Conservation (phyloP, 2,888 invertebrate species). For the Acanthosoma haemorrhoidale region DNA sequence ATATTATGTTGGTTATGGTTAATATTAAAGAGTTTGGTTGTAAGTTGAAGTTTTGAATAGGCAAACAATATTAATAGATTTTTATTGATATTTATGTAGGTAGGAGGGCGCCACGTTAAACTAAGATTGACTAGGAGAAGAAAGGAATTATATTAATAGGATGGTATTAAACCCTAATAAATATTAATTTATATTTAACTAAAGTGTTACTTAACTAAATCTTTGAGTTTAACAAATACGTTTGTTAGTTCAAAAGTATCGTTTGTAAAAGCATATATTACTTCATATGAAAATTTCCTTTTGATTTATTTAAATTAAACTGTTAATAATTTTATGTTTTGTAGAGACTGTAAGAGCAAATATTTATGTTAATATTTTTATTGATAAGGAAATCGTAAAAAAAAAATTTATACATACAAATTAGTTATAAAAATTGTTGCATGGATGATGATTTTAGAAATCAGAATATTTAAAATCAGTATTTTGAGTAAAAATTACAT, state of each 20-base stretch:
- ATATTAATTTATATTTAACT: slow-evolving; percentile 5
- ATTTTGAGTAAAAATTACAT: background rate
- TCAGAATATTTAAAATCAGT: background rate
- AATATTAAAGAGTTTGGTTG: background rate
- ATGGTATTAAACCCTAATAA: slow-evolving; percentile 10
- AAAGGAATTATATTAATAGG: slow-evolving; percentile 9
- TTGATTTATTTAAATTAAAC: background rate
- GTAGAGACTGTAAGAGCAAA: slow-evolving; percentile 2
- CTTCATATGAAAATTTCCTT: background rate
- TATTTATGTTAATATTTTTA: slow-evolving; percentile 8
- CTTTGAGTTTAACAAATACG: slow-evolving; percentile 6
- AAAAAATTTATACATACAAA: background rate
- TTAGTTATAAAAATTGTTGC: slow-evolving; percentile 9
- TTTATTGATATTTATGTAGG: slow-evolving; percentile 12
- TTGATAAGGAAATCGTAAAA: background rate
- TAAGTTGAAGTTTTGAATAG: slow-evolving; percentile 12
- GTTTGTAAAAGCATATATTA: slow-evolving; percentile 11
- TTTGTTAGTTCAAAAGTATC: slow-evolving; percentile 8
- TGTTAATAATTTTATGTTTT: slow-evolving; percentile 8
- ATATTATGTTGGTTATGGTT: background rate
- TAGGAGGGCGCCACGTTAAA: slow-evolving; percentile 10
- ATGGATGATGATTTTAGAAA: background rate
- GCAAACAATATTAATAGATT: slow-evolving; percentile 10
- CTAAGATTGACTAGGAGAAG: slow-evolving; percentile 14
- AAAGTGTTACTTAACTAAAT: slow-evolving; percentile 2